Percentiles rank a stretch among this genome's conserved stretches.
These are phyloP conservation scores for Echinops telfairi DNA, from an alignment of 2,113 vertebrate genomes.

Conservation along the genomic window DNA sequence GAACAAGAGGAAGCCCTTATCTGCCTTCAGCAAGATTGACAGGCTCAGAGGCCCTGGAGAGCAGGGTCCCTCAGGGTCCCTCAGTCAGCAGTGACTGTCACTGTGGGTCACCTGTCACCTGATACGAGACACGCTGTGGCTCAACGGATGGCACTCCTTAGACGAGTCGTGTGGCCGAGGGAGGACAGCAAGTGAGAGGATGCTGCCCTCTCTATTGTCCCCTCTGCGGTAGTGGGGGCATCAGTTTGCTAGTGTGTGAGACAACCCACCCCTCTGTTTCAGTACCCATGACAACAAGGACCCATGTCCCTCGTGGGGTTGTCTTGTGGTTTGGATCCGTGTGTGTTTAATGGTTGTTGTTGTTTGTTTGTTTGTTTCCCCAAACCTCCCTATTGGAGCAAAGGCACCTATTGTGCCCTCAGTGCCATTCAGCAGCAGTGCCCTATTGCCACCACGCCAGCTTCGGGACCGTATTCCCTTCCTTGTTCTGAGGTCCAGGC, in stretches of 20 bases:
- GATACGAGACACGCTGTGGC: constrained; percentile 40
- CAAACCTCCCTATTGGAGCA: no score
- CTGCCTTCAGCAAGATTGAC: no score
- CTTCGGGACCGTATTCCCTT: no score
- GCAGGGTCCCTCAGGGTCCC: no score
- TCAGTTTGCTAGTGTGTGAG: constrained; percentile 26
- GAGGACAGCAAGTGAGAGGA: constrained; percentile 37
- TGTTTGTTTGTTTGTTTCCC: no score
- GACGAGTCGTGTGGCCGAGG: not conserved
- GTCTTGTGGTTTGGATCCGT: not conserved
- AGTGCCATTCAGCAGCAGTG: no score
- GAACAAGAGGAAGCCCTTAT: no score
- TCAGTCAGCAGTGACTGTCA: no score
- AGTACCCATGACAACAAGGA: not conserved
- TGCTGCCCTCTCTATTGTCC: not conserved
- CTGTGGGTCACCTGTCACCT: constrained; percentile 18
- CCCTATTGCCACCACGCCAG: no score
- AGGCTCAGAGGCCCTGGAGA: no score
- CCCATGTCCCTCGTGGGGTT: not conserved
- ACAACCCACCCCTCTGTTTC: not conserved
- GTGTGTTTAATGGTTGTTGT: no score
- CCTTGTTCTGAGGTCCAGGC: constrained; percentile 11
- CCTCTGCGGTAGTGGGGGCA: constrained; percentile 30
- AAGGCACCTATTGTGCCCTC: no score
- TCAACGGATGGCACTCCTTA: constrained; percentile 42